Evolutionary conservation across 2,797 vertebrate genomes (phyloP), one percentile per base, ranked within the genome.

Genomic region (Gymnocypris eckloni): DNA sequence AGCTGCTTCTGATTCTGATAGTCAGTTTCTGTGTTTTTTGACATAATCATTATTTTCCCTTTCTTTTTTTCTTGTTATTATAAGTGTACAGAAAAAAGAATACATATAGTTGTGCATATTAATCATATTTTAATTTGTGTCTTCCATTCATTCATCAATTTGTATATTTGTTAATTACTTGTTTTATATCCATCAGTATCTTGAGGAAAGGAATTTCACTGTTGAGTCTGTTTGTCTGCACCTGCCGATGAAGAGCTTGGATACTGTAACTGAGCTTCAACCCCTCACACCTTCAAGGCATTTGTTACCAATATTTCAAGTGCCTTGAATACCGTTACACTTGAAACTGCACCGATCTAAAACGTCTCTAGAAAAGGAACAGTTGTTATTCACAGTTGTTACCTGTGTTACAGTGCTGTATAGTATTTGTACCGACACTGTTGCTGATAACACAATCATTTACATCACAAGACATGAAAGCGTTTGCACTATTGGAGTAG

Each of bases 241-340:
- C 37, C 67, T 43, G 80, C 11, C 15, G 4, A 54, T 28, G 28
- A 28, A 33, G 33, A 33, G 33, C 33, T 33, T 33, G 12, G 9
- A 33, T 28, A 33, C 33, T 33, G 33, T 33, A 33, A 33, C 52
- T n/a, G 50, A 59, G 52, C 28, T 33, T 56, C 10, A 33, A 41
- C 6, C 56, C 5, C 43, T 75, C 28, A 64, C 20, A 61, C 43
- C 71, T 50, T 83, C 71, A 75, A 66, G 25, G 12, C 20, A 50
- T 37, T 39, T 75, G 28, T n/a, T 82, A 4, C 33, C 43, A 22
- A 81, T 37, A 75, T 71, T 82, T 81, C 22, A 64, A 75, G 20
- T 75, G 70, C 81, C n/a, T 75, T 75, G 16, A 41, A 75, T 83
- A 50, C 25, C n/a, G 1, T 9, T 83, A 28, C 39, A 66, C 43